Evolutionary conservation across 2,113 vertebrate genomes (phyloP).

Genomic region (Tamias sibiricus): DNA sequence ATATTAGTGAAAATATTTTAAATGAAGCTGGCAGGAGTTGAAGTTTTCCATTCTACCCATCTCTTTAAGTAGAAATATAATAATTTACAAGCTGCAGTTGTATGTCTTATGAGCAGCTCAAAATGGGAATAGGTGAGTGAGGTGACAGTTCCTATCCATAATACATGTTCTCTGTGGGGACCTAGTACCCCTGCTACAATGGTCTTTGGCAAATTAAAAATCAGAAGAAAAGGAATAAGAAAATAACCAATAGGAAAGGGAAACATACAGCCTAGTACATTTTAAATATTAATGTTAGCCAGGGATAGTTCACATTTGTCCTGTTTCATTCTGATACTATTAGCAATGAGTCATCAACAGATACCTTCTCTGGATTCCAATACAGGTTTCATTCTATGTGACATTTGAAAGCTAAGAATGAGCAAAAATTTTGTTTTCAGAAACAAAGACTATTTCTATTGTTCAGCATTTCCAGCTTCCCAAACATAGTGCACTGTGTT

Average conservation of each 20-base stretch:
- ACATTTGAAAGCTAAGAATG: not conserved
- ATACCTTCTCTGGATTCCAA: not conserved
- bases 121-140: slow-evolving; percentile 60
- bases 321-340: slow-evolving; percentile 24
- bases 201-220: slow-evolving; percentile 54
- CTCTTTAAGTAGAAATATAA: not conserved
- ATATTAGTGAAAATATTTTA: slow-evolving; percentile 26
- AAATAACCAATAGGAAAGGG: slow-evolving; percentile 40
- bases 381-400: not conserved
- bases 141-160: slow-evolving; percentile 68
- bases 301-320: not conserved
- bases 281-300: not conserved
- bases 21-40: slow-evolving; percentile 8
- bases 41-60: rapidly evolving
- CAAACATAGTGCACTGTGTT: not conserved
- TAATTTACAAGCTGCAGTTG: slow-evolving; percentile 51
- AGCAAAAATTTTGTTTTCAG: not conserved
- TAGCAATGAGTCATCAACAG: not conserved
- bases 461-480: not conserved
- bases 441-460: not conserved
- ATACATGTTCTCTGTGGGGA: not conserved
- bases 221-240: not conserved
- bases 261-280: not conserved
- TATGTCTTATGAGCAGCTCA: not conserved
- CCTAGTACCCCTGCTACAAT: not conserved